These are phyloP conservation scores for Molossus molossus DNA, from an alignment of 2,797 vertebrate species.

Conservation along the genomic window DNA sequence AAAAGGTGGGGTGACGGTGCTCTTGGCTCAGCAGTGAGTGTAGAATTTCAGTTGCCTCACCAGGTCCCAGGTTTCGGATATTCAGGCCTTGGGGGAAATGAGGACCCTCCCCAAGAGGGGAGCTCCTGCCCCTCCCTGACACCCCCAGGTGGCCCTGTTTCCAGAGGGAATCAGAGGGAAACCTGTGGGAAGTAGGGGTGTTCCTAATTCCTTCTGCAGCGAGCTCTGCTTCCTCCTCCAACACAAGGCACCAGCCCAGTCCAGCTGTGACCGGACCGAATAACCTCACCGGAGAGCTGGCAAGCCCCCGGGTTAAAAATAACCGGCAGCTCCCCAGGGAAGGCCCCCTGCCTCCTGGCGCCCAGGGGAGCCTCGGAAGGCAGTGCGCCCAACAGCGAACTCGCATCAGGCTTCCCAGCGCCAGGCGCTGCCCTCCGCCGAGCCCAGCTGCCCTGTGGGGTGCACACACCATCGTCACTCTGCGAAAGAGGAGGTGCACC, in stretches of 20 bases:
- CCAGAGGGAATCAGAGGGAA: not conserved
- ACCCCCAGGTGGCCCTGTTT: not conserved
- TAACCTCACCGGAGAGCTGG: not conserved
- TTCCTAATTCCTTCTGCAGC: not conserved
- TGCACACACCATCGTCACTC: not conserved
- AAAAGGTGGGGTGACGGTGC: rapidly evolving
- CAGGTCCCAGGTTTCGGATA: rapidly evolving
- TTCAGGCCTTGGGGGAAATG: rapidly evolving
- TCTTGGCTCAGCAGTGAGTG: too few species aligned
- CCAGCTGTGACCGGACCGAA: not conserved
- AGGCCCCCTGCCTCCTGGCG: not conserved
- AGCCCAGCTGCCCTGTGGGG: not conserved
- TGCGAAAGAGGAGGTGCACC: not conserved
- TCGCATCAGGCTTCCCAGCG: rapidly evolving
- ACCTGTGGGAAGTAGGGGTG: not conserved
- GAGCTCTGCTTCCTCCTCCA: not conserved
- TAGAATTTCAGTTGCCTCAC: not conserved
- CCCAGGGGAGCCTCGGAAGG: rapidly evolving
- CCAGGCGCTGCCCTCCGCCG: too few species aligned
- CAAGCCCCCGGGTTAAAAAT: not conserved
- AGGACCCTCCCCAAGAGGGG: not conserved
- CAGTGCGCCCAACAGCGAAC: not conserved
- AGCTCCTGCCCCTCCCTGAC: not conserved
- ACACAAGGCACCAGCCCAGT: not conserved
- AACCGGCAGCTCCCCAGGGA: not conserved